phyloP scores from a whole-genome alignment of 2,113 vertebrate genomes.

The Albula goreensis region DNA sequence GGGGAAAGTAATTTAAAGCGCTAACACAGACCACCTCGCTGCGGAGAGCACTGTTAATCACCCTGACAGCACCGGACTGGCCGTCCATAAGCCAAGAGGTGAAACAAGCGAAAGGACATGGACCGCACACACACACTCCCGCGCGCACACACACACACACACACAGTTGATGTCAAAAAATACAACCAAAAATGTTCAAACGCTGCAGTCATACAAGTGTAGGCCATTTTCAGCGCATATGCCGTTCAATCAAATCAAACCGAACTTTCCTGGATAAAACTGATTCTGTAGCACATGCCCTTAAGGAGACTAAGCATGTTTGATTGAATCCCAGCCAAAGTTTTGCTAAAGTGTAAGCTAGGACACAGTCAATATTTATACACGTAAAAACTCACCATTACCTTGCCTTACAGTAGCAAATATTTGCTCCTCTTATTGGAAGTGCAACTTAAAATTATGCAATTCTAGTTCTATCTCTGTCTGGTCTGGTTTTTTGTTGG shows the following conservation, averaged over 20 bases:
- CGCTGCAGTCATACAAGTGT: too few species aligned
- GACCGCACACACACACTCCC: not conserved
- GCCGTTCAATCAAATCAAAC: too few species aligned
- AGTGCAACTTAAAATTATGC: not conserved
- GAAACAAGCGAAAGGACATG: not conserved
- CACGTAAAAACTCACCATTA: not conserved
- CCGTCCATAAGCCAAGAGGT: not conserved
- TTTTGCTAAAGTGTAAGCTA: too few species aligned
- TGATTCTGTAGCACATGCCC: too few species aligned
- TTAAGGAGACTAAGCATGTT: too few species aligned
- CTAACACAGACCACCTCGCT: conserved; percentile 8
- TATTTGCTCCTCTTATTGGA: not conserved
- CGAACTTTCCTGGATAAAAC: too few species aligned
- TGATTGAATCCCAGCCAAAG: too few species aligned
- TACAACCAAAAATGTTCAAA: not conserved
- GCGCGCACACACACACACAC: not conserved
- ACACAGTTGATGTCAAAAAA: not conserved
- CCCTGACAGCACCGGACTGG: conserved; percentile 31
- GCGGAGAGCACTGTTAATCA: conserved; percentile 50
- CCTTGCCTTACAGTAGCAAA: not conserved
- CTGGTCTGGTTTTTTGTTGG: not conserved
- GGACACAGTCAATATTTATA: not conserved
- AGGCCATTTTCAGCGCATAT: too few species aligned
- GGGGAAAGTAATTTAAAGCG: conserved; percentile 26
- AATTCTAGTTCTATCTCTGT: not conserved